These are phyloP conservation scores for Cardiocondyla obscurior DNA, from an alignment of 1,140 invertebrate genomes.

Conservation along the genomic window DNA sequence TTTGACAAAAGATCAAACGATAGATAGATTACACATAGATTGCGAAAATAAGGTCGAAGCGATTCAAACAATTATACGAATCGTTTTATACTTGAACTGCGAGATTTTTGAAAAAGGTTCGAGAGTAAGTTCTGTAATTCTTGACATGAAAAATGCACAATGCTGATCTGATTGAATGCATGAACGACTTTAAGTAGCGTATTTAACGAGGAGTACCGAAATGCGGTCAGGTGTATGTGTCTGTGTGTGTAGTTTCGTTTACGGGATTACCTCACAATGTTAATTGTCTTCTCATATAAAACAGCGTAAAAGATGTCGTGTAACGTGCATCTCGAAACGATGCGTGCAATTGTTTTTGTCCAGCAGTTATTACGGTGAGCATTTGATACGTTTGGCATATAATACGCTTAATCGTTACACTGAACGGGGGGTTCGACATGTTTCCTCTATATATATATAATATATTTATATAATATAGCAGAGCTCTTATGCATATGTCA, in stretches of 20 bases:
- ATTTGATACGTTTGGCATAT: constrained; percentile 26
- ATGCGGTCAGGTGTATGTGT: background rate
- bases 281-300: background rate
- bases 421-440: constrained; percentile 10
- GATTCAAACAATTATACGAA: background rate
- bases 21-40: background rate
- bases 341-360: constrained; percentile 22
- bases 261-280: background rate
- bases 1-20: background rate
- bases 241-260: constrained; percentile 2
- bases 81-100: background rate
- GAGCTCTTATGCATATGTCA: constrained; percentile 16
- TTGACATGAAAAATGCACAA: constrained; percentile 1
- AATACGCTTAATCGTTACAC: constrained; percentile 23
- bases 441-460: constrained; percentile 5
- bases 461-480: constrained; percentile 7
- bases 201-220: constrained; percentile 30
- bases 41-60: background rate
- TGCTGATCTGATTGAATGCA: constrained; percentile 1
- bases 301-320: constrained; percentile 16
- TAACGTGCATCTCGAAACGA: constrained; percentile 13
- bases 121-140: background rate
- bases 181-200: constrained; percentile 17
- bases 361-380: constrained; percentile 28
- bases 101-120: constrained; percentile 3